These are phyloP conservation scores for Limonius californicus DNA, from an alignment of 1,140 invertebrate genomes.

Conservation along the genomic window DNA sequence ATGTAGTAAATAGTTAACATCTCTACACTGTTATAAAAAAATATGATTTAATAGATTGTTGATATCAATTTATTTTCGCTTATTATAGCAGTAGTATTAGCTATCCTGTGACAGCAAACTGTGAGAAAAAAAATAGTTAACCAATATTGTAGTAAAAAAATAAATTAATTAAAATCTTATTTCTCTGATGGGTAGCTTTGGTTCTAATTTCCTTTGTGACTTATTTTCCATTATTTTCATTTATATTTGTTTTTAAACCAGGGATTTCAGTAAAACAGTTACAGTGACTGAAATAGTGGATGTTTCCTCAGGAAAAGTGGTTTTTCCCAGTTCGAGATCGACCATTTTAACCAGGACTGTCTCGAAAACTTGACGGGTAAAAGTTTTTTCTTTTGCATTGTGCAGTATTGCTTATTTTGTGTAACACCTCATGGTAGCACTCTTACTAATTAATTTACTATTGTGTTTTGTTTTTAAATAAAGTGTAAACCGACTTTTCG, in stretches of 20 bases:
- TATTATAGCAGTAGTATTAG: too few species aligned
- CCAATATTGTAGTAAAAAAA: too few species aligned
- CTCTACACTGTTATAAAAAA: too few species aligned
- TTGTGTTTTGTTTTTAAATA: background rate
- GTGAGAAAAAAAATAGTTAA: too few species aligned
- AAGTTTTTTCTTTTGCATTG: conserved; percentile 48
- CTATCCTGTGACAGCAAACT: too few species aligned
- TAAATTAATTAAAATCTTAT: too few species aligned
- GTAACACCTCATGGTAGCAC: too few species aligned
- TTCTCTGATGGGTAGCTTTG: too few species aligned
- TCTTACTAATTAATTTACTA: too few species aligned
- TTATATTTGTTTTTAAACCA: conserved; percentile 10
- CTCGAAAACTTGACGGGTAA: conserved; percentile 39
- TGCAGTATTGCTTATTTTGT: conserved; percentile 13
- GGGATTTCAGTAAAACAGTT: conserved; percentile 39
- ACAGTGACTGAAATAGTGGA: conserved; percentile 42
- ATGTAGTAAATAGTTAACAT: too few species aligned
- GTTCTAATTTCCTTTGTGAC: conserved; percentile 3
- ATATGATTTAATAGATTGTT: too few species aligned
- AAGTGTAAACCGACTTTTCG: conserved; percentile 12
- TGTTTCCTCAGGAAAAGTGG: conserved; percentile 30
- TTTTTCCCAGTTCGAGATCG: conserved; percentile 30
- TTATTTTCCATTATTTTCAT: conserved; percentile 2
- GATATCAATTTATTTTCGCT: too few species aligned
- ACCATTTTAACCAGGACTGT: conserved; percentile 34